Conservation (phyloP, 2,113 vertebrate genomes). For the Melanerpes formicivorus region DNA sequence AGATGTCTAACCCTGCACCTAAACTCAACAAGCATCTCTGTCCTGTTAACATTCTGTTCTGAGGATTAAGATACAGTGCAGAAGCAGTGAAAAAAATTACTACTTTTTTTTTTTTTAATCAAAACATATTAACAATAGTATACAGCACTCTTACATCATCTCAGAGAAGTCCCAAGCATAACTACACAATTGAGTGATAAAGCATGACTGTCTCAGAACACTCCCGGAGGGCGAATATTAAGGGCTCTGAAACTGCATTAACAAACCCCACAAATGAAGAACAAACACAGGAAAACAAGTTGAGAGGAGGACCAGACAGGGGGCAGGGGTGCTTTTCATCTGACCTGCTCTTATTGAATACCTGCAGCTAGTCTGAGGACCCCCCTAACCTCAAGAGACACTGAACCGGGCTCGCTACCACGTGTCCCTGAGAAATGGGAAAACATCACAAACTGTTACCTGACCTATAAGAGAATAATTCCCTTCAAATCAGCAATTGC, state of each 20-base stretch:
- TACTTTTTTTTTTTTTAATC: neutral
- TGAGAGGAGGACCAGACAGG: neutral
- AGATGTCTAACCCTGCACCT: neutral
- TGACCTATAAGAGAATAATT: neutral
- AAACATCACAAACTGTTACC: neutral
- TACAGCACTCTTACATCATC: neutral
- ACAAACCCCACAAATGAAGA: neutral
- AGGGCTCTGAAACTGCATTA: neutral
- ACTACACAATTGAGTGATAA: neutral
- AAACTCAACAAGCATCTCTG: neutral
- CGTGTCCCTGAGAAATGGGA: neutral
- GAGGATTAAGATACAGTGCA: neutral
- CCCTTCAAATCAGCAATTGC: conserved; percentile 6
- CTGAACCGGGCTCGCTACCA: neutral
- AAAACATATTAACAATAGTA: neutral
- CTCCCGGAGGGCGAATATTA: neutral
- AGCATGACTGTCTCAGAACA: neutral
- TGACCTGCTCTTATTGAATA: neutral
- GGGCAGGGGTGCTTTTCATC: neutral
- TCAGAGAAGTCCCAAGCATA: neutral
- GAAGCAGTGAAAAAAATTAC: neutral
- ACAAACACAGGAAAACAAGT: neutral
- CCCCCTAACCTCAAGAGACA: neutral
- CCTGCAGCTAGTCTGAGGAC: neutral
- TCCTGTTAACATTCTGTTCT: neutral